phyloP scores from a whole-genome alignment of 2,797 vertebrate species.

The Esox masquinongy region DNA sequence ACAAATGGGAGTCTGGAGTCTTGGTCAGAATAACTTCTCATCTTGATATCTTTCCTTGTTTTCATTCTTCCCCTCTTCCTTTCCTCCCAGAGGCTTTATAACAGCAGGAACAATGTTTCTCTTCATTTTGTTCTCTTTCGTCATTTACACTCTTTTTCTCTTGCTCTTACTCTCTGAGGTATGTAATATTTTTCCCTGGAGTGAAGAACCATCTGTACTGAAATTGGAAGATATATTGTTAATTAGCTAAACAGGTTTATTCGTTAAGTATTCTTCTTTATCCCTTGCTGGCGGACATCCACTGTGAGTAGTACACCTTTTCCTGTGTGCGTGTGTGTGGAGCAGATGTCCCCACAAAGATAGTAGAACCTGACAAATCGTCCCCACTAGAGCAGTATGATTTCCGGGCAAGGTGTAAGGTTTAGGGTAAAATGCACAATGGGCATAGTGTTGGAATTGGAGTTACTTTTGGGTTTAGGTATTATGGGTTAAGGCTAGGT shows the following conservation, averaged over 20 bases:
- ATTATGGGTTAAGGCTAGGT: too few relatives aligned
- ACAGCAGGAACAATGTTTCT: not conserved
- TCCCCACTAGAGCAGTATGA: too few relatives aligned
- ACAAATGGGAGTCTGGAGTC: conserved; percentile 45
- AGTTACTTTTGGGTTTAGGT: too few relatives aligned
- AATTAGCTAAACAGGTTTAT: conserved; percentile 53
- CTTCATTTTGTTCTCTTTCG: not conserved
- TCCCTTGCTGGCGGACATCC: conserved; percentile 27
- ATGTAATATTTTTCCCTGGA: not conserved
- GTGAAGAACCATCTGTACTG: conserved; percentile 35
- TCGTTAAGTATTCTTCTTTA: conserved; percentile 34
- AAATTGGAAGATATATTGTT: conserved; percentile 39
- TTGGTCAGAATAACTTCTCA: conserved; percentile 12
- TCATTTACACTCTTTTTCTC: too few relatives aligned
- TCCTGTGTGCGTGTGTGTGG: not conserved
- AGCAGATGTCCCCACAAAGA: too few relatives aligned
- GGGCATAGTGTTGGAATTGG: too few relatives aligned
- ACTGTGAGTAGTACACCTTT: conserved; percentile 3
- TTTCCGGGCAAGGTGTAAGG: too few relatives aligned
- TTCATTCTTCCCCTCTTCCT: not conserved
- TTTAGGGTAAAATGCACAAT: too few relatives aligned
- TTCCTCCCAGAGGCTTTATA: conserved; percentile 1
- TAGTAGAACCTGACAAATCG: too few relatives aligned
- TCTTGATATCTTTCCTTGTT: conserved; percentile 2
- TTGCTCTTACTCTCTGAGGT: not conserved